Percentiles rank a stretch among this genome's conserved stretches.
Evolutionary conservation across 2,797 vertebrate species (phyloP).

Genomic region (Nannoperca australis): DNA sequence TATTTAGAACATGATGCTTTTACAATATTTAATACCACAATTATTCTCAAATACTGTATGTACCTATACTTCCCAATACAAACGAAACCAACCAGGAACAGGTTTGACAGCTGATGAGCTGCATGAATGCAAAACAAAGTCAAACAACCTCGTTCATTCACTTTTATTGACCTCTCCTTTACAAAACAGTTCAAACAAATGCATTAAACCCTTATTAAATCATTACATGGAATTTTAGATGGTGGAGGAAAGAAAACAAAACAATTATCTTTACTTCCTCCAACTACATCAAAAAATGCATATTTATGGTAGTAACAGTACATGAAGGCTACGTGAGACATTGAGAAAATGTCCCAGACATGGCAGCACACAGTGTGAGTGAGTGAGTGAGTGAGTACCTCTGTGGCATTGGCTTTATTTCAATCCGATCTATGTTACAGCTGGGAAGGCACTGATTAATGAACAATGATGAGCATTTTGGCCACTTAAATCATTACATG

Average conservation of each 20-base stretch:
- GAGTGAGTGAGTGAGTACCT: conserved; percentile 40
- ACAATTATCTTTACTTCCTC: conserved; percentile 40
- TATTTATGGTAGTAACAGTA: conserved; percentile 60
- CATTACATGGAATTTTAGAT: conserved; percentile 67
- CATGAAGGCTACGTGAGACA: conserved; percentile 55
- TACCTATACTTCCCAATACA: neutral
- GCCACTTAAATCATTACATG: conserved; percentile 46
- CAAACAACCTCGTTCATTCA: conserved; percentile 56
- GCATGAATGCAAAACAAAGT: conserved; percentile 35
- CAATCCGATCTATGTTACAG: conserved; percentile 47
- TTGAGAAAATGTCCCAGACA: conserved; percentile 44
- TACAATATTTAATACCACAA: neutral
- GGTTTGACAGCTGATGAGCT: conserved; percentile 29
- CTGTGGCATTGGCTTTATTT: conserved; percentile 58
- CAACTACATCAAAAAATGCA: conserved; percentile 47
- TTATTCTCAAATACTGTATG: conserved; percentile 3
- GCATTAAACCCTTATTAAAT: conserved; percentile 81
- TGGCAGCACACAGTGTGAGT: conserved; percentile 49
- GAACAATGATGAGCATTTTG: conserved; percentile 63
- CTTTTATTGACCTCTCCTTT: conserved; percentile 83
- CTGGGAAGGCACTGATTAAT: conserved; percentile 78
- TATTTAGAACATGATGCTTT: neutral
- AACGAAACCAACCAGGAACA: conserved; percentile 37
- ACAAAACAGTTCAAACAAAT: conserved; percentile 81
- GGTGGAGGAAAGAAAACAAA: conserved; percentile 10